Evolutionary conservation across 1,140 invertebrate species (phyloP), one percentile per base, ranked within the genome.

Genomic region (Drosophila nigrodunni): DNA sequence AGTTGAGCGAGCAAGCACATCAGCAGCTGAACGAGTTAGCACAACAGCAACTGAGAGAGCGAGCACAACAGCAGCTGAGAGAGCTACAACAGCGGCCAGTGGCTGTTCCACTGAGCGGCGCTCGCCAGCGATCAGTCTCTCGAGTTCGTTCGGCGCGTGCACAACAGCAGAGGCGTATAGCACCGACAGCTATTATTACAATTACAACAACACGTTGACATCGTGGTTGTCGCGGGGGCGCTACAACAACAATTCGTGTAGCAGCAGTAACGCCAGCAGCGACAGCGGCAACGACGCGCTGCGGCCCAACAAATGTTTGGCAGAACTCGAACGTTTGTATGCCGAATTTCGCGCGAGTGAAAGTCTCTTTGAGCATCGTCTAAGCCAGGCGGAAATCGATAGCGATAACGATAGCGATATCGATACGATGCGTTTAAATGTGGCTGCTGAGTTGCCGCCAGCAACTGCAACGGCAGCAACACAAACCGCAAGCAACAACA

Each of bases 261-360:
- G 15, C 35, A 58, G 21, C 30, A 39, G 10, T 35, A 35, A 13
- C 58, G 47, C 13, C 49, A 43, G 39, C 43, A 68, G 13, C 68
- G 41, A 2, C 54, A 69, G 46, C 39, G 34, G 44, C 47, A 54
- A 58, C 71, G 60, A 66, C 73, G 64, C 57, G 77, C 71, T 90
- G 78, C 83, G 64, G 55, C 90, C 90, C 70, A 91, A 91, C 81
- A 91, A 91, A 91, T 91, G 90, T 91, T 77, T 91, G 72, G 90
- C 90, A 71, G 90, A 91, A 85, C 86, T 91, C 74, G 90, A 91
- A 75, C 90, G 90, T 57, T 78, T 91, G 68, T 91, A 91, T 85
- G 90, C 90, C 78, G 90, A 91, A 82, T 91, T 91, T 91, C 90
- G 86, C 71, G 90, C 90, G 71, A 91, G 90, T 91, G 90, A 91